Base-by-base conservation (phyloP, 2,888 invertebrate species). In the Germaria angustata region DNA sequence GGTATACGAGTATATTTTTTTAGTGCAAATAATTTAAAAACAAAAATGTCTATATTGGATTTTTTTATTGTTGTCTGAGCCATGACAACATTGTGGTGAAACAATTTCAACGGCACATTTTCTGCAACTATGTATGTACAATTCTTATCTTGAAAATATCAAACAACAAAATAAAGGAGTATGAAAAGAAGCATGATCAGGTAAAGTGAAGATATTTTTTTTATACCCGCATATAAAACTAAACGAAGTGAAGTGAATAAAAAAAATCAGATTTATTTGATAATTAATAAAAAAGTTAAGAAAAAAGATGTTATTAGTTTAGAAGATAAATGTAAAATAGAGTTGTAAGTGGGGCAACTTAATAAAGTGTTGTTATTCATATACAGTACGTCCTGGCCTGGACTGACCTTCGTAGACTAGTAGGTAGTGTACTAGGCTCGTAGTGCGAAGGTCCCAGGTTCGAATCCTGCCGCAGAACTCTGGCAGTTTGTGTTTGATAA, bases 31-130 rank as follows among this genome's bases (percentile, higher is more conserved):
- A 39, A 55, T 22, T 34, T 46, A 2, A 15, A 59, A 41, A 59
- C 36, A 36, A 22, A 46, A 81, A 75, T 44, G 55, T 75, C 49
- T 65, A 51, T 78, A 81, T 78, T 65, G 57, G 71, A 75, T 75
- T 73, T 69, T 75, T 76, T n/a, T n/a, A n/a, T n/a, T 71, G 81
- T 69, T 80, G 71, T 65, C 46, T 84, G 57, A 81, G 63, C 81
- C 80, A 78, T 84, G 79, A 66, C 77, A 84, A 81, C 81, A 32
- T 49, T 72, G 73, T 69, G 71, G 66, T 65, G 77, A 71, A 75
- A 75, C 53, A 49, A 80, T 72, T 84, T 84, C 84, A 86, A 86
- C 85, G 85, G 85, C 66, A 84, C 71, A 79, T 78, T 81, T 69
- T 75, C 49, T 24, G 24, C 24, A 20, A 22, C 24, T 22, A 39